Base-by-base conservation (phyloP, 2,113 vertebrate genomes). In the Mormyrus lacerda region DNA sequence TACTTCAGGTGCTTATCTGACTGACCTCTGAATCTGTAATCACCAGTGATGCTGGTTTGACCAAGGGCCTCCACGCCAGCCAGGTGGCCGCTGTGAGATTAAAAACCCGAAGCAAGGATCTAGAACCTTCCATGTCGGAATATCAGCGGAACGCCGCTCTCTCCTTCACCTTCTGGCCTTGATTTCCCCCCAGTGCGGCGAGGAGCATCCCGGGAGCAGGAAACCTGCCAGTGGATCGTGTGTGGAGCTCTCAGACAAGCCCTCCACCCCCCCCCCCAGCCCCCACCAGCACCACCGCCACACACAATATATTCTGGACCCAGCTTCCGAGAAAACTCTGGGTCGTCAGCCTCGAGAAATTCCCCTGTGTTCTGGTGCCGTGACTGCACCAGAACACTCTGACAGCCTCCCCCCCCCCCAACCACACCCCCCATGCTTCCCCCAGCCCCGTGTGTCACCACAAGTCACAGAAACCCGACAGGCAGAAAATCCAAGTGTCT, bases 401-500 rank as follows among this genome's bases (percentile, higher is more conserved):
- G 83, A 85, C 42, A 45, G 8, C 35, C 6, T 17, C 79, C 35
- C 35, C 15, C 76, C 1, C 76, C 31, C 27, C 13, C 76, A 44
- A 6, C 84, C 24, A 3, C 27, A 13, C 8, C 39, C 82, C 10
- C 19, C 55, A 69, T 35, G n/a, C 55, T 58, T 58, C 11, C 48
- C 10, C 6, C 27, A 13, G 9, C 35, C 79, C 42, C 13, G 27
- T 9, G n/a, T 73, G 69, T 76, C 73, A 42, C 73, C 73, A 42
- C 85, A 87, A 42, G 50, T 87, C 53, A 24, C 27, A 53, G 24
- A 42, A 48, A 27, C 35, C 27, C 8, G 27, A 61, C 53, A 88
- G 47, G 48, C 42, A 17, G 58, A 58, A 89, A 87, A 87, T 53
- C 84, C 27, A 53, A 53, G 50, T 87, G 48, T 87, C 85, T 27